Evolutionary conservation across 2,888 invertebrate species (phyloP), one percentile per base, ranked within the genome.

Genomic region (Leptura quadrifasciata): DNA sequence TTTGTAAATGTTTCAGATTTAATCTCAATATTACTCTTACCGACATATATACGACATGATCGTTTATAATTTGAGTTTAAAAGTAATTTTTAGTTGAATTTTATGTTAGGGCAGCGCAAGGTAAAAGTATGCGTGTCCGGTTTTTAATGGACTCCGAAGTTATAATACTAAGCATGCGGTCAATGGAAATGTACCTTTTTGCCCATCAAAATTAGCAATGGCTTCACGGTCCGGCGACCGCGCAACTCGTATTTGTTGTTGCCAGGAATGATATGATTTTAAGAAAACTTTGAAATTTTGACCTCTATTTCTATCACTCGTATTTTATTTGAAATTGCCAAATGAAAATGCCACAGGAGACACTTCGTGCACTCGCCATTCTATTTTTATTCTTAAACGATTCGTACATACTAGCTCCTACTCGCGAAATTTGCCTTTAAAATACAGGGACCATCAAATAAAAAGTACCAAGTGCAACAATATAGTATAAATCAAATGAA

Each of bases 91-190:
- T 75, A 75, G 73, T 72, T 76, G 78, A 76, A 78, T 82, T 80
- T 80, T 79, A 80, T 79, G 81, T 83, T 82, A 83, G 80, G 81
- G 81, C 81, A 80, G 79, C 76, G 76, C 82, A 83, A 80, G 80
- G 80, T 82, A 84, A 81, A 82, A 82, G 83, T 83, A 80, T 83
- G 79, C 80, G 77, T 80, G 81, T 80, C 84, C 84, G 84, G 84
- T 84, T 84, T 84, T 83, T 83, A 82, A 84, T 83, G 80, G 81
- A 81, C 78, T 80, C 80, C 79, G 80, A 81, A 81, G 80, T 80
- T 80, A 81, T 79, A 81, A 81, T 81, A 80, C 76, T 79, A 76
- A 81, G 76, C 83, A 80, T 80, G 76, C 81, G 78, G 82, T 82
- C 81, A 81, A 81, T 83, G 82, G 78, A 84, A 80, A 83, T 78